Conservation (phyloP, 2,888 invertebrate genomes). For the Erebia epiphron region DNA sequence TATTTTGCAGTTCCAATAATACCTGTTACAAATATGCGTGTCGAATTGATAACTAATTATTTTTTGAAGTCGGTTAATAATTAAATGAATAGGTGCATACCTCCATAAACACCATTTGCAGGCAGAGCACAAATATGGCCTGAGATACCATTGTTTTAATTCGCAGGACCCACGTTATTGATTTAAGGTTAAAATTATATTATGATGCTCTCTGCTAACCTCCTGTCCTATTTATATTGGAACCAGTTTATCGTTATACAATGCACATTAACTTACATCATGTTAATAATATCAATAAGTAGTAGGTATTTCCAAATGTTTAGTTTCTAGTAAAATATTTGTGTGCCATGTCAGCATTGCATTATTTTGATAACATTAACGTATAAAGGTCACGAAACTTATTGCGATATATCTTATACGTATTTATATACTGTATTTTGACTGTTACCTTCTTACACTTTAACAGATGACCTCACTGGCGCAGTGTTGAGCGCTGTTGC, state of each 20-base stretch:
- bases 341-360: neutral
- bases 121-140: constrained; percentile 33
- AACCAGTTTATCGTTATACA: constrained; percentile 31
- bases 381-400: constrained; percentile 10
- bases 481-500: too few species aligned
- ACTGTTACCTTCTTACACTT: too few species aligned
- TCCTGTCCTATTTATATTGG: constrained; percentile 44
- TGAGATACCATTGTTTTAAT: constrained; percentile 30
- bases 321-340: constrained; percentile 3
- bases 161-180: constrained; percentile 10
- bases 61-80: neutral
- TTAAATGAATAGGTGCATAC: constrained; percentile 32
- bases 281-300: neutral
- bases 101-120: constrained; percentile 38
- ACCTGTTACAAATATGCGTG: too few species aligned
- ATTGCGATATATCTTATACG: neutral
- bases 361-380: neutral
- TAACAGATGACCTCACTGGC: too few species aligned
- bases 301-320: neutral
- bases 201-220: constrained; percentile 38
- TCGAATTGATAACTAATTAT: too few species aligned
- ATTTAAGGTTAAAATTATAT: constrained; percentile 13
- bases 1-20: too few species aligned
- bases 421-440: neutral
- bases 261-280: constrained; percentile 33